Evolutionary conservation across 2,797 vertebrate species (phyloP).

Genomic region (Scyliorhinus canicula): DNA sequence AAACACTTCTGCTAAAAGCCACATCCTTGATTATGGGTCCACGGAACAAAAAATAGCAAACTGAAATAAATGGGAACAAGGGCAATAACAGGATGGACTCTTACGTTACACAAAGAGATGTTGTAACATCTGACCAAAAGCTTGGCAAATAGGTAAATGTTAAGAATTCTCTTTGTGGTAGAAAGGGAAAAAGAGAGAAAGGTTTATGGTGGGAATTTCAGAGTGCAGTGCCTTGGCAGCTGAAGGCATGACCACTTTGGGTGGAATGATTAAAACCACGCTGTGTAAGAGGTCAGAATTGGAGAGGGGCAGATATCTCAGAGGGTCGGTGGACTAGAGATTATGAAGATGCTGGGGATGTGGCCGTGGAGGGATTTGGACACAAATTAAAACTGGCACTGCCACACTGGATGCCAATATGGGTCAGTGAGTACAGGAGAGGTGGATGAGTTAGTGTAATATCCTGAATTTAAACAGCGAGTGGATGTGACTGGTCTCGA

Average conservation of each 20-base stretch:
- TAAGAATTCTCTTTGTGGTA: not conserved
- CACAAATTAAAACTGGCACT: not conserved
- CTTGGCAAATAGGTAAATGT: not conserved
- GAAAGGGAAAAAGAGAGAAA: not conserved
- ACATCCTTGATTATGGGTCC: too few species aligned
- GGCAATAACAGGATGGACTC: too few species aligned
- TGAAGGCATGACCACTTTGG: not conserved
- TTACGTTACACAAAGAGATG: not conserved
- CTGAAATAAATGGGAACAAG: too few species aligned
- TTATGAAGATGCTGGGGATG: not conserved
- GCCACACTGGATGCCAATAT: accelerated
- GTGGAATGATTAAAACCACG: not conserved
- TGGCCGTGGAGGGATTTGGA: not conserved
- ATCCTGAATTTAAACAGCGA: not conserved
- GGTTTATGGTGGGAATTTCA: not conserved
- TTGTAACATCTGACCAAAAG: not conserved
- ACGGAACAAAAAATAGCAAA: too few species aligned
- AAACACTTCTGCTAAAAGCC: too few species aligned
- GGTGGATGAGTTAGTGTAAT: not conserved
- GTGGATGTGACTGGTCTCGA: not conserved
- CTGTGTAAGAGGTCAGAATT: not conserved
- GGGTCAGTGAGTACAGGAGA: not conserved
- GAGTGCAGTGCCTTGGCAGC: not conserved
- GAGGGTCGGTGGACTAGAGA: not conserved
- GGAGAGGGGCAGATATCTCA: not conserved